These are phyloP conservation scores for Oxyscelio sp. DNA, from an alignment of 2,888 invertebrate species.

Conservation along the genomic window DNA sequence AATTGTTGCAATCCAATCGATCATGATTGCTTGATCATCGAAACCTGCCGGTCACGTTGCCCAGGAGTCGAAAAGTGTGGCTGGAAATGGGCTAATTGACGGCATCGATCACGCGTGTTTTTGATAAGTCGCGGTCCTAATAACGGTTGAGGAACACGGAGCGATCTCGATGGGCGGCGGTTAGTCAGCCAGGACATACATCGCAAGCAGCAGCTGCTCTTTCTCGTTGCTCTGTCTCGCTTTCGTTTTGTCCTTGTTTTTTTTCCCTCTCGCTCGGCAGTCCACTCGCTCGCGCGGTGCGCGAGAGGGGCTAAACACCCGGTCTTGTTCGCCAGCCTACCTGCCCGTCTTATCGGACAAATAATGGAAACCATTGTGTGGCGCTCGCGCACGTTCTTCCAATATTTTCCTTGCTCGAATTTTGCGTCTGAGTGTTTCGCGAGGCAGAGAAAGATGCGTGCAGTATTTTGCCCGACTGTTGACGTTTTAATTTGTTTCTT, in stretches of 20 bases:
- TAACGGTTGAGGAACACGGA: slow-evolving; percentile 56
- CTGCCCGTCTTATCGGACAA: slow-evolving; percentile 78
- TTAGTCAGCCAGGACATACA: slow-evolving; percentile 71
- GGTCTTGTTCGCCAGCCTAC: slow-evolving; percentile 73
- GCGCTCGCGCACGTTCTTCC: slow-evolving; percentile 41
- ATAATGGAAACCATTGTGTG: slow-evolving; percentile 77
- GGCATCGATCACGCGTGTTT: too few relatives aligned
- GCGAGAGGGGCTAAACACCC: slow-evolving; percentile 82
- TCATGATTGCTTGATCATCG: too few relatives aligned
- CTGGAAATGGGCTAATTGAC: too few relatives aligned
- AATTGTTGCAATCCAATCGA: too few relatives aligned
- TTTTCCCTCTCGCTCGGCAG: slow-evolving; percentile 56
- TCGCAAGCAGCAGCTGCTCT: slow-evolving; percentile 82
- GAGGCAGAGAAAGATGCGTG: too few relatives aligned
- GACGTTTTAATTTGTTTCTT: too few relatives aligned
- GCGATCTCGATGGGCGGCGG: slow-evolving; percentile 59
- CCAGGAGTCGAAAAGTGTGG: too few relatives aligned
- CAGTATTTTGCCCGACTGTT: too few relatives aligned
- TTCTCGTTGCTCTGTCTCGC: slow-evolving; percentile 72
- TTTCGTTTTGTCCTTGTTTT: slow-evolving; percentile 70
- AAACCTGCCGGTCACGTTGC: too few relatives aligned
- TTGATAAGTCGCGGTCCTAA: too few relatives aligned
- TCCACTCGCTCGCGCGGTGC: slow-evolving; percentile 45
- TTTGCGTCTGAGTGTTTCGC: too few relatives aligned
- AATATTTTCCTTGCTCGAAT: too few relatives aligned